Percentiles rank a stretch among this genome's conserved stretches.
Conservation (phyloP, 2,113 vertebrate species). For the Varanus salvator region DNA sequence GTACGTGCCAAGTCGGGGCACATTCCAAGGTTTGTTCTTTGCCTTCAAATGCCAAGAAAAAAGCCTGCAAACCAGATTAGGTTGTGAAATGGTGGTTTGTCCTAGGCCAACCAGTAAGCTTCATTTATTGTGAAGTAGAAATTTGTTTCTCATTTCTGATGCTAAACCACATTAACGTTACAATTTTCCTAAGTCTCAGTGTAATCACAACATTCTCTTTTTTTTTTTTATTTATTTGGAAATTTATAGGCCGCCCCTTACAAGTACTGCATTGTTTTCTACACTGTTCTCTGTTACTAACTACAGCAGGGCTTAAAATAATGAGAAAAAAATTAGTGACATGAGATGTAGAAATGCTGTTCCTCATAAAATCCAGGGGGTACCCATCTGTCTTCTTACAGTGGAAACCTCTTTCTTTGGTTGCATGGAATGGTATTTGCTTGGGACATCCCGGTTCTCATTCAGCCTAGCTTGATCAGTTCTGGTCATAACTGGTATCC, state of each 20-base stretch:
- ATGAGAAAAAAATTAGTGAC: neutral
- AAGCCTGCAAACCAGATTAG: neutral
- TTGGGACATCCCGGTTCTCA: conserved; percentile 22
- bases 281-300: conserved; percentile 44
- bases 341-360: conserved; percentile 8
- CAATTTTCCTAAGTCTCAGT: neutral
- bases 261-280: conserved; percentile 24
- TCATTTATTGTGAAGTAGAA: neutral
- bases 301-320: conserved; percentile 31
- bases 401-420: neutral
- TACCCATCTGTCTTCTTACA: conserved; percentile 40
- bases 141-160: neutral
- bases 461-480: conserved; percentile 47
- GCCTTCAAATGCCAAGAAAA: neutral
- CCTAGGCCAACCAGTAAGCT: neutral
- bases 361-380: conserved; percentile 10
- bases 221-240: too few relatives aligned
- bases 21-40: neutral
- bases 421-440: neutral
- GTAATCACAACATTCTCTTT: neutral
- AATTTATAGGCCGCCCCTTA: too few relatives aligned
- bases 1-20: neutral
- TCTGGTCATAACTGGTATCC: conserved; percentile 47
- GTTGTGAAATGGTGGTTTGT: neutral
- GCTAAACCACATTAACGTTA: neutral